A percentile compares a stretch with the other conserved stretches of the same genome.
Conservation (phyloP, 1,140 invertebrate genomes). For the Heliconius melpomene region DNA sequence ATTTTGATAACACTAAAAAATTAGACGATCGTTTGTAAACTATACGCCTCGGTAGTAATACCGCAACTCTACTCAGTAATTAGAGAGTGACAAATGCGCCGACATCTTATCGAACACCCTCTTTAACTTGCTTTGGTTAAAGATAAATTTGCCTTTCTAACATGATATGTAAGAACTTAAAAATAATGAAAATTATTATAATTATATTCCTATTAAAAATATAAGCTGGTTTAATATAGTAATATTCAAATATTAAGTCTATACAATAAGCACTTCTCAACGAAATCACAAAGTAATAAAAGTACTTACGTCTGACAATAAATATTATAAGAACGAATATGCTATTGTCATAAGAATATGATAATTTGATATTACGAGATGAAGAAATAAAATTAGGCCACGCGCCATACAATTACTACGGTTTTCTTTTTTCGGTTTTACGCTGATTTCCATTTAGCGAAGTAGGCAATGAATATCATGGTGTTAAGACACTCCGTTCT, state of each 20-base stretch:
- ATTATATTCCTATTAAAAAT: too few relatives aligned
- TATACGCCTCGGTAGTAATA: background rate
- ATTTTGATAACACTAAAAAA: too few relatives aligned
- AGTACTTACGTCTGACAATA: background rate
- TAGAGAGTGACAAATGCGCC: background rate
- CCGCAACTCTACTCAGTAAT: background rate
- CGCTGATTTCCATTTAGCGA: too few relatives aligned
- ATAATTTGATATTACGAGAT: background rate
- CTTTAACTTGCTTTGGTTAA: background rate
- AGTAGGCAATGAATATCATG: too few relatives aligned
- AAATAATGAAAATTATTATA: too few relatives aligned
- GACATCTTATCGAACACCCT: background rate
- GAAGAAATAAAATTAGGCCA: background rate
- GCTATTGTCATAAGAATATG: background rate
- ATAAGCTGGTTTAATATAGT: background rate
- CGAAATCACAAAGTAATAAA: background rate
- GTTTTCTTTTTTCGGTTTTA: too few relatives aligned
- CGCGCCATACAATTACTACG: background rate
- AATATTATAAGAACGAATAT: background rate
- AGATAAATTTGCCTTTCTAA: background rate
- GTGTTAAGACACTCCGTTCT: too few relatives aligned
- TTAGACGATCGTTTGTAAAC: background rate
- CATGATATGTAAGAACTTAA: too few relatives aligned
- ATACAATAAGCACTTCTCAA: background rate
- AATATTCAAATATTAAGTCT: background rate